These are phyloP conservation scores for Fulmarus glacialis DNA, from an alignment of 2,113 vertebrate genomes.

Conservation along the genomic window DNA sequence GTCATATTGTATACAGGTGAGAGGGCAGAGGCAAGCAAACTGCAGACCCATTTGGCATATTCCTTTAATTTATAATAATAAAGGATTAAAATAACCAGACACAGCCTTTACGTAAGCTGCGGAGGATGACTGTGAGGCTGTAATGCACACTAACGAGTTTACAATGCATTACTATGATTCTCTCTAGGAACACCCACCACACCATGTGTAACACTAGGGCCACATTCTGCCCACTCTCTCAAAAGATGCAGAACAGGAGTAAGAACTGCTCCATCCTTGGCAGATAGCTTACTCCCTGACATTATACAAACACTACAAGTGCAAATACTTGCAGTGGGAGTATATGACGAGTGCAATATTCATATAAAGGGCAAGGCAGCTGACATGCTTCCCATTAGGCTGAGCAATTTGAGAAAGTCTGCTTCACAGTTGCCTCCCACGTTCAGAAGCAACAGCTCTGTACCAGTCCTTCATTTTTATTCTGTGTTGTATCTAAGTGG, in stretches of 20 bases:
- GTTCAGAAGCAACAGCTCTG: not conserved
- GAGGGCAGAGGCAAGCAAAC: not conserved
- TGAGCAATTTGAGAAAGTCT: not conserved
- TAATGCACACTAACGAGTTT: not conserved
- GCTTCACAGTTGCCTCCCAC: conserved; percentile 45
- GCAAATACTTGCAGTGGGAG: conserved; percentile 2
- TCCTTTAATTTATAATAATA: not conserved
- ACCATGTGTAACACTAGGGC: not conserved
- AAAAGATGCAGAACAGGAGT: not conserved
- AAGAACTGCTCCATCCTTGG: not conserved
- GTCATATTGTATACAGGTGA: not conserved
- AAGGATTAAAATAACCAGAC: not conserved
- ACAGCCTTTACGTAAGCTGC: not conserved
- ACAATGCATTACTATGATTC: not conserved
- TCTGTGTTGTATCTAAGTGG: not conserved
- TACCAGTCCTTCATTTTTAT: not conserved
- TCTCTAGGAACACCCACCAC: not conserved
- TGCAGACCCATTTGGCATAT: not conserved
- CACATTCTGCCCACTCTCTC: not conserved
- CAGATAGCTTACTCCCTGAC: not conserved
- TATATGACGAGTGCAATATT: not conserved
- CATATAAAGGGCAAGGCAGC: conserved; percentile 38
- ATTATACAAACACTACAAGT: not conserved
- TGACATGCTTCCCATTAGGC: conserved; percentile 17
- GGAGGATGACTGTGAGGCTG: not conserved